Evolutionary conservation across 2,797 vertebrate species (phyloP), one percentile per base, ranked within the genome.

Genomic region (Syngnathus rostellatus): DNA sequence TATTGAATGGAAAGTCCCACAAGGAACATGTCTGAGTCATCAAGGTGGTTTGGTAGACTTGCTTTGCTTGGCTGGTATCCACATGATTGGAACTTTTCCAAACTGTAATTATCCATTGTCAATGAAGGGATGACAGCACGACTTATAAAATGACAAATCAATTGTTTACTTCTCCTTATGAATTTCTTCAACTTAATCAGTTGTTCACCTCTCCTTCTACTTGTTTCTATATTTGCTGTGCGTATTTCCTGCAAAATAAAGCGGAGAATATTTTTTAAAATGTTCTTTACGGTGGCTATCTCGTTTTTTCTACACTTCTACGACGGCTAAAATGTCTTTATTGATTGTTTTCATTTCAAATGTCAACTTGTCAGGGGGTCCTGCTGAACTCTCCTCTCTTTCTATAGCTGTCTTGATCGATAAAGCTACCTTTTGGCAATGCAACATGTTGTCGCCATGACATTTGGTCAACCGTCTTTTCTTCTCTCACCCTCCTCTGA

Each of bases 351-450:
- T 83, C 85, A 85, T 86, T 70, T 81, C 71, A 88, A 89, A 89
- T 89, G 88, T 89, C 88, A 89, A 81, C 69, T 75, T 46, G 82
- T 85, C 73, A 31, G 31, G 83, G 84, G 77, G 77, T 86, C 82
- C 86, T 43, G 68, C 78, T 74, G 82, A 87, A 87, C 79, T 71
- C 81, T 79, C 23, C 54, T 58, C 69, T 64, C 69, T 55, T 77
- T 74, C 66, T 80, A 72, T 74, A 77, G 83, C 78, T 81, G 80
- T 86, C 80, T 85, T 85, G 83, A 90, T 90, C 90, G 79, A 90
- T 90, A 87, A 85, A 83, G 85, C 85, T 86, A 78, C 85, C 88
- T 82, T 31, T 86, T 87, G 89, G 84, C 86, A 87, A 81, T 82
- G 78, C 80, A 71, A 82, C 84, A 80, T 87, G 87, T 89, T 89